Evolutionary conservation across 1,140 invertebrate genomes (phyloP).

Genomic region (Hetaerina americana): DNA sequence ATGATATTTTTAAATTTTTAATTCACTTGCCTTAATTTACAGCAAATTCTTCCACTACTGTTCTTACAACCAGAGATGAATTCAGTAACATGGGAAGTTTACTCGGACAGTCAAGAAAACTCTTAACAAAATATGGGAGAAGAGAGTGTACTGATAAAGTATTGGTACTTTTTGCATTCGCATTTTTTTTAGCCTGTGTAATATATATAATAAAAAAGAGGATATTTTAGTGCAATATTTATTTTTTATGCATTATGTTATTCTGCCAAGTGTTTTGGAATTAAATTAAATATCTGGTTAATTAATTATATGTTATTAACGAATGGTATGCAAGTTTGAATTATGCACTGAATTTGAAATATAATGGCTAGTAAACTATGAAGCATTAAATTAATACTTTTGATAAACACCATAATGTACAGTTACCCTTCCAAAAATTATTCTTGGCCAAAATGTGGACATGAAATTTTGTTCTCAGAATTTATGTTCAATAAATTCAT

Average conservation of each 20-base stretch:
- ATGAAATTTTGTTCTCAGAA: too few species aligned
- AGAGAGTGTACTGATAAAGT: slow-evolving; percentile 91
- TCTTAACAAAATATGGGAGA: slow-evolving; percentile 86
- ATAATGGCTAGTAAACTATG: too few species aligned
- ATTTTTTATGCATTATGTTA: neutral
- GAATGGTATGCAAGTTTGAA: too few species aligned
- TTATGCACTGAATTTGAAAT: too few species aligned
- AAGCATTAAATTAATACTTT: too few species aligned
- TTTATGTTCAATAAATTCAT: too few species aligned
- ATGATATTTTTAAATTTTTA: slow-evolving; percentile 9
- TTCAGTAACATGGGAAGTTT: slow-evolving; percentile 70
- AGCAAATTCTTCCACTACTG: slow-evolving; percentile 32
- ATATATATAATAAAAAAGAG: slow-evolving; percentile 85
- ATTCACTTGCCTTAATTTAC: slow-evolving; percentile 26
- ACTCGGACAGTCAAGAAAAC: slow-evolving; percentile 75
- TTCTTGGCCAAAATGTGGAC: too few species aligned
- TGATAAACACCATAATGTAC: too few species aligned
- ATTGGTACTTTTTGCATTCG: slow-evolving; percentile 75
- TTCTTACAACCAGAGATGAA: slow-evolving; percentile 66
- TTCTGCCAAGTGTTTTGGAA: neutral
- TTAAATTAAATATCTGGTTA: too few species aligned
- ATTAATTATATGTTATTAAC: too few species aligned
- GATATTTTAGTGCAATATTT: slow-evolving; percentile 45
- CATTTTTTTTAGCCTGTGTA: slow-evolving; percentile 84
- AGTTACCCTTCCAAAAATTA: too few species aligned